These are phyloP conservation scores for Hemiprocne comata DNA, from an alignment of 2,113 vertebrate species.

Conservation along the genomic window DNA sequence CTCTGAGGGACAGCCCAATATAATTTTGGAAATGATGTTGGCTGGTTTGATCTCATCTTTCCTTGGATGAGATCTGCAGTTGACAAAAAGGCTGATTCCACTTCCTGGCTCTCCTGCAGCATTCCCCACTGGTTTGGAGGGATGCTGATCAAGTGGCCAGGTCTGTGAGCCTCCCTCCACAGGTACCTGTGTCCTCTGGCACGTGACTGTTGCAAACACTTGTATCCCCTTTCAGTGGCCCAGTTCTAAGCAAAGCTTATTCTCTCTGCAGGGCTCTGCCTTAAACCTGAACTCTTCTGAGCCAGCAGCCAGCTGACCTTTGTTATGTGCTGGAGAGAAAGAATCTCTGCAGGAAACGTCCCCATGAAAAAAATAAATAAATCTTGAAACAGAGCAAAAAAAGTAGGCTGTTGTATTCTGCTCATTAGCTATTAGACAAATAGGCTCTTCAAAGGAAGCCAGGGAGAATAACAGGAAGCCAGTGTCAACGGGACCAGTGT, in stretches of 20 bases:
- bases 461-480: conserved; percentile 72
- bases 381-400: conserved; percentile 38
- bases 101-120: background rate
- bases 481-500: background rate
- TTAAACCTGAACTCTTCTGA: background rate
- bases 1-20: background rate
- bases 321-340: background rate
- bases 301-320: background rate
- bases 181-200: background rate
- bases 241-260: background rate
- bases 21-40: background rate
- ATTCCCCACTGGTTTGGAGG: background rate
- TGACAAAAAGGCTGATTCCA: background rate
- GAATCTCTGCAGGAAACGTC: conserved; percentile 54
- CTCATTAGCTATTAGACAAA: conserved; percentile 39
- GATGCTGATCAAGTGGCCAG: background rate
- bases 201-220: background rate
- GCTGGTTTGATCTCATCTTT: background rate
- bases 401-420: conserved; percentile 43
- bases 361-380: background rate
- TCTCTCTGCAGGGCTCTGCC: background rate
- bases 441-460: conserved; percentile 65
- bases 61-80: background rate
- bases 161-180: background rate
- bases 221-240: background rate